phyloP scores from a whole-genome alignment of 1,140 invertebrate genomes.

The Metopolophium dirhodum region DNA sequence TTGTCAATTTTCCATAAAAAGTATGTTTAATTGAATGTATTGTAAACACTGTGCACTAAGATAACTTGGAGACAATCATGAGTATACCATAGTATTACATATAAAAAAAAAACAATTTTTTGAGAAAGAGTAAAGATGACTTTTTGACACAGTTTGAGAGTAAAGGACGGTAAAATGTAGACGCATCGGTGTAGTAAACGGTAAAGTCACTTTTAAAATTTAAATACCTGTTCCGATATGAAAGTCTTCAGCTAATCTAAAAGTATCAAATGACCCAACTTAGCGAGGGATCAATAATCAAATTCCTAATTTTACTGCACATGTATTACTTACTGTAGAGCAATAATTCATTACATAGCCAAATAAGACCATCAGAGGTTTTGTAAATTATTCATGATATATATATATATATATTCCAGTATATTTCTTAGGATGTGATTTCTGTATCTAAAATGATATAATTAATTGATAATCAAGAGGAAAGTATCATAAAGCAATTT shows the following conservation, averaged over 20 bases:
- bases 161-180: neutral
- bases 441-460: neutral
- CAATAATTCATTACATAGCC: too few species aligned
- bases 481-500: neutral
- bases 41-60: neutral
- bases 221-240: neutral
- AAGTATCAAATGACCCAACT: neutral
- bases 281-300: neutral
- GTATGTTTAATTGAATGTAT: neutral
- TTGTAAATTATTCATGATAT: too few species aligned
- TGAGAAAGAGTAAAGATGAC: neutral
- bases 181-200: neutral
- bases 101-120: neutral
- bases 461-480: neutral
- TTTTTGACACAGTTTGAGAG: conserved; percentile 2
- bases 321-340: too few species aligned
- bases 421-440: neutral
- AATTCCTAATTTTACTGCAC: neutral
- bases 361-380: too few species aligned
- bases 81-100: neutral
- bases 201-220: neutral
- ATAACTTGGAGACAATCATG: neutral
- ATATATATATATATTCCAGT: neutral
- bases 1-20: neutral
- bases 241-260: neutral